These are phyloP conservation scores for Heliocidaris erythrogramma DNA, from an alignment of 35 echinoderm and acorn worm species.

Conservation along the genomic window DNA sequence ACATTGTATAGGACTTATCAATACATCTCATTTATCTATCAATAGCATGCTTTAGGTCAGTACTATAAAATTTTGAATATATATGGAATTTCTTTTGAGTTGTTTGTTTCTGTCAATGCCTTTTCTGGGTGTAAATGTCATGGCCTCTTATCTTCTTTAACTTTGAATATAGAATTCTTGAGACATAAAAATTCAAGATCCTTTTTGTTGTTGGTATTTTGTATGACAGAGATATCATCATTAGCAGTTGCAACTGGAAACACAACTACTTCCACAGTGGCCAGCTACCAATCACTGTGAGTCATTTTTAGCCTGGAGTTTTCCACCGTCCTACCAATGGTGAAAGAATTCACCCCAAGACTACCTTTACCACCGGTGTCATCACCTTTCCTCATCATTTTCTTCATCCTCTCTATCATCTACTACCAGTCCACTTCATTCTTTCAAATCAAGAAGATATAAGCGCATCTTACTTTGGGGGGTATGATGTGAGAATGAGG, in stretches of 20 bases:
- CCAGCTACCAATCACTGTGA: background rate
- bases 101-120: too few species aligned
- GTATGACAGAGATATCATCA: too few species aligned
- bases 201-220: too few species aligned
- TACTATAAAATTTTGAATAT: too few species aligned
- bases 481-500: conserved; percentile 10
- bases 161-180: too few species aligned
- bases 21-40: too few species aligned
- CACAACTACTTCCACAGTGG: background rate
- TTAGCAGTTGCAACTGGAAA: background rate
- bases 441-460: background rate
- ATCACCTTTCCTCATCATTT: conserved; percentile 12
- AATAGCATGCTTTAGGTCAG: too few species aligned
- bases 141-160: too few species aligned
- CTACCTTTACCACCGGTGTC: background rate
- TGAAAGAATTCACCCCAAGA: conserved; percentile 15
- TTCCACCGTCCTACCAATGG: conserved; percentile 6
- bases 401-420: conserved; percentile 15
- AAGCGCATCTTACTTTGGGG: background rate
- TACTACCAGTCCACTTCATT: background rate
- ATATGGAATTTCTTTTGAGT: too few species aligned
- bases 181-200: too few species aligned
- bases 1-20: too few species aligned
- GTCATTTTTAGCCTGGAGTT: conserved; percentile 31
- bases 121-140: too few species aligned